These are phyloP conservation scores for Leontopithecus rosalia DNA, from an alignment of 2,797 vertebrate species.

Conservation along the genomic window DNA sequence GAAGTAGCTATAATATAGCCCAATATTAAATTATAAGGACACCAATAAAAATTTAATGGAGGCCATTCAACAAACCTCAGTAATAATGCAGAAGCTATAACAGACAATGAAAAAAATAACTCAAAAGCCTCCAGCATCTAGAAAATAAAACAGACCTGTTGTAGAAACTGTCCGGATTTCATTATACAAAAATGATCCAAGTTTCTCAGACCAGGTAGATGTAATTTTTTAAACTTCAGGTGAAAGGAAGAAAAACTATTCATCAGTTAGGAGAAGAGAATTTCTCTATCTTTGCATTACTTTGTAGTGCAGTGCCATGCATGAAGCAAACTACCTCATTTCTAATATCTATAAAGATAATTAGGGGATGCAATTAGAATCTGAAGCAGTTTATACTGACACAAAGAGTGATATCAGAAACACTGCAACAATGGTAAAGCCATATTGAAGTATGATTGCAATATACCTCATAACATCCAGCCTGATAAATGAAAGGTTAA, in stretches of 20 bases:
- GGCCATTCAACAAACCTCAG: constrained; percentile 93
- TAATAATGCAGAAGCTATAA: constrained; percentile 91
- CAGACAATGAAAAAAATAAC: constrained; percentile 92
- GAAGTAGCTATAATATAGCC: constrained; percentile 92
- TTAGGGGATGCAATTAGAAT: constrained; percentile 91
- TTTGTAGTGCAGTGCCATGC: constrained; percentile 89
- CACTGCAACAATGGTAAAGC: constrained; percentile 91
- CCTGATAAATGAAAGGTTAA: constrained; percentile 92
- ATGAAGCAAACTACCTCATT: constrained; percentile 91
- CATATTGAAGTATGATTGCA: constrained; percentile 91
- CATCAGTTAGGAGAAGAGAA: constrained; percentile 92
- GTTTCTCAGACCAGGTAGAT: constrained; percentile 90
- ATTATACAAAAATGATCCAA: constrained; percentile 83
- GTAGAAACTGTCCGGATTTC: constrained; percentile 91
- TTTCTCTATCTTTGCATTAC: constrained; percentile 91
- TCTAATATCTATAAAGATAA: constrained; percentile 90
- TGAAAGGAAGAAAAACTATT: constrained; percentile 91
- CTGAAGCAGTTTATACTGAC: constrained; percentile 90
- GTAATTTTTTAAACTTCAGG: constrained; percentile 92
- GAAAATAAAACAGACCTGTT: constrained; percentile 91
- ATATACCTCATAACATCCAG: constrained; percentile 92
- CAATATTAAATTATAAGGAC: constrained; percentile 92
- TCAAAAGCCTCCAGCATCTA: constrained; percentile 86
- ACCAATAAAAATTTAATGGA: constrained; percentile 93
- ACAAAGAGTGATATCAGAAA: constrained; percentile 90